Conservation (phyloP, 1,140 invertebrate genomes). For the Branchinecta lynchi region DNA sequence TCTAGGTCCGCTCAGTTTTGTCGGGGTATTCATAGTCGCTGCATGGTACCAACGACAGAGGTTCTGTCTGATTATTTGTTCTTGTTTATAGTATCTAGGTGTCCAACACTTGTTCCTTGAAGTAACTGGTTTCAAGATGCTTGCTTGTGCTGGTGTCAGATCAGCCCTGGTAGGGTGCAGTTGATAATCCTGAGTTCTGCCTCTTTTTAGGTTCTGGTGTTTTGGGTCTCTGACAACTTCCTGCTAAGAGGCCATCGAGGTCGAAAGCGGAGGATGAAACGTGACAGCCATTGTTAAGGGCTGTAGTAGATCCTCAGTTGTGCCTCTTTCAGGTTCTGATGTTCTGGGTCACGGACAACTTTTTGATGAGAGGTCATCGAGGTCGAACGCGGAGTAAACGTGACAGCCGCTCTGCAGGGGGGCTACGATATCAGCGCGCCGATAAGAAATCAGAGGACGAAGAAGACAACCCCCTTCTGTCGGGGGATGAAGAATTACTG, state of each 20-base stretch:
- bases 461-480: constrained; percentile 37
- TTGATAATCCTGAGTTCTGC: neutral
- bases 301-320: no score
- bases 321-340: constrained; percentile 48
- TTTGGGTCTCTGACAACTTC: constrained; percentile 68
- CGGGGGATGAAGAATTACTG: constrained; percentile 35
- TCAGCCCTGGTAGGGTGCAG: no score
- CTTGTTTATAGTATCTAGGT: no score
- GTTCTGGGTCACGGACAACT: constrained; percentile 70
- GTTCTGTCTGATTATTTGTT: no score
- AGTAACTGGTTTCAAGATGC: no score
- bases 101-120: no score
- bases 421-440: constrained; percentile 36
- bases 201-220: constrained; percentile 52
- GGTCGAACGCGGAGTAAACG: constrained; percentile 28
- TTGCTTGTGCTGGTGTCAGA: no score
- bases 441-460: constrained; percentile 32
- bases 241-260: constrained; percentile 38
- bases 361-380: constrained; percentile 42
- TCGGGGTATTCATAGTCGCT: no score
- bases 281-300: no score
- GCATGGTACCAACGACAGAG: no score
- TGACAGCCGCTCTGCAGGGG: constrained; percentile 30
- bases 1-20: no score
- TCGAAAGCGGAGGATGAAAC: constrained; percentile 26